Base-by-base conservation (phyloP, 2,888 invertebrate species). In the Netelia melanura region DNA sequence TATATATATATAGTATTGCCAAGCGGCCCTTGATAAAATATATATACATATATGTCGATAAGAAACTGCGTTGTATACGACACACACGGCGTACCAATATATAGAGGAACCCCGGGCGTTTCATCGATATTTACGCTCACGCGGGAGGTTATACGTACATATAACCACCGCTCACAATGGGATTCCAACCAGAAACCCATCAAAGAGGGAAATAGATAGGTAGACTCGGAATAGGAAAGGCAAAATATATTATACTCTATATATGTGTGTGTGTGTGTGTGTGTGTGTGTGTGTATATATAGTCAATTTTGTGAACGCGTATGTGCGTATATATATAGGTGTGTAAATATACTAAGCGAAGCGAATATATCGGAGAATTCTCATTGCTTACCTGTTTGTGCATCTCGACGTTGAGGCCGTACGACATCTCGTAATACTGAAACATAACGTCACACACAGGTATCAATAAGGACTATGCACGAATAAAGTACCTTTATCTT, bases 391-490 rank as follows among this genome's bases (percentile, higher is more conserved):
- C 97, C 96, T 98, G 98, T 95, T 98, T 98, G 95, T 98, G 98
- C 97, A 98, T 98, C 95, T 98, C 98, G 92, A 98, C 98, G 95
- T 98, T 98, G 92, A 98, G 96, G 91, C 98, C 98, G 95, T 98
- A 98, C 77, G 98, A 98, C 98, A 98, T 98, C 95, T 98, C 98
- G 95, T 98, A 98, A 95, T 98, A 98, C 98, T 98, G 96, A 77
- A 96, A 96, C 93, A 94, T 90, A 93, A 90, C 90, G 62, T 56
- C 30, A 30, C 38, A 21, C 11, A 61, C 14, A 61, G 8, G 68
- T 71, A 65, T 61, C 17, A 43, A 71, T 71, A 8, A 30, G 30
- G 30, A 30, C 30, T 30, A 30, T 30, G 30, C 30, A 30, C 6
- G 10, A 71, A 61, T 11, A 43, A 3, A 71, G 43, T 52, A 52